Evolutionary conservation across 2,113 vertebrate genomes (phyloP).

Genomic region (Corythornis cristatus): DNA sequence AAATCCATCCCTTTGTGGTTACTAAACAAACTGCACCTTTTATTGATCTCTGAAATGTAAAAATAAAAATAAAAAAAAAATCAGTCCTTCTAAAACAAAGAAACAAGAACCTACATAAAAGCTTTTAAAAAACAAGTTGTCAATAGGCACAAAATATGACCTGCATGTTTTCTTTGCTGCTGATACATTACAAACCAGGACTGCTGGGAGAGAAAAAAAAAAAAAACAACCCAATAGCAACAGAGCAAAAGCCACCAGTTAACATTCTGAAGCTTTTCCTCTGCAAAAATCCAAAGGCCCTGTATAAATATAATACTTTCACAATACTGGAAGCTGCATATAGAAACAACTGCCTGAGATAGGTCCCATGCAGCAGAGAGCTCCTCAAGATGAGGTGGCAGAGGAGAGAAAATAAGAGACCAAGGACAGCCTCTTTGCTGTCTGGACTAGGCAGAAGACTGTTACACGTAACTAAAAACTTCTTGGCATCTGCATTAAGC

Average conservation of each 20-base stretch:
- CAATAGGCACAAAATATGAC: not conserved
- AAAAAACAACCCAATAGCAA: not conserved
- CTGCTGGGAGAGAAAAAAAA: rapidly evolving
- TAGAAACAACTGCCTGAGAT: not conserved
- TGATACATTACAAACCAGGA: not conserved
- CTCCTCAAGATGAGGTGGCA: not conserved
- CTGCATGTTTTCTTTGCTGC: not conserved
- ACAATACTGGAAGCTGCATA: not conserved
- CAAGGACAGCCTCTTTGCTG: not conserved
- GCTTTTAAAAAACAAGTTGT: not conserved
- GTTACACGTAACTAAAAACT: not conserved
- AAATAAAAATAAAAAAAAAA: rapidly evolving
- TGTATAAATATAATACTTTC: not conserved
- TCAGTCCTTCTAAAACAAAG: not conserved
- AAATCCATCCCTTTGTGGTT: not conserved
- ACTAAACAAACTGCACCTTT: not conserved
- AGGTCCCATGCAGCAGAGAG: not conserved
- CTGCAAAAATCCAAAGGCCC: not conserved
- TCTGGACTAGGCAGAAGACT: not conserved
- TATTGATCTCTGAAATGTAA: not conserved
- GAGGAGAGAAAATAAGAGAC: not conserved
- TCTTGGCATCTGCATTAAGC: rapidly evolving
- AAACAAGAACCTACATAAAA: not conserved
- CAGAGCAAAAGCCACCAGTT: rapidly evolving
- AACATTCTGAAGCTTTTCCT: not conserved